These are phyloP conservation scores for Cephus rjabovi DNA, from an alignment of 2,888 invertebrate genomes.

Conservation along the genomic window DNA sequence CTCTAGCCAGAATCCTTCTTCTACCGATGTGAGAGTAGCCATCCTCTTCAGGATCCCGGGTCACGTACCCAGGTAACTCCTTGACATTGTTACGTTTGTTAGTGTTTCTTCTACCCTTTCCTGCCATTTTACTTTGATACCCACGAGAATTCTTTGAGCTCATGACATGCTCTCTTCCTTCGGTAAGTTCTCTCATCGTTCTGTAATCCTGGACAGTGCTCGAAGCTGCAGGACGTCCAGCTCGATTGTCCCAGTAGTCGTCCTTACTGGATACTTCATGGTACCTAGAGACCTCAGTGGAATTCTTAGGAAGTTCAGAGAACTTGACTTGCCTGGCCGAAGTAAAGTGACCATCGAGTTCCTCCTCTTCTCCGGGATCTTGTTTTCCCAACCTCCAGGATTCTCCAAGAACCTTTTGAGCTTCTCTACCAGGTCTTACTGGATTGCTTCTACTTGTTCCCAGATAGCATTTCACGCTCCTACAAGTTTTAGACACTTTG, in stretches of 20 bases:
- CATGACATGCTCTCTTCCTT: background rate
- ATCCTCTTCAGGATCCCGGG: background rate
- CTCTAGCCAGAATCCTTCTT: background rate
- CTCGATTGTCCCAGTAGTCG: background rate
- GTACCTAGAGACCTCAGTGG: background rate
- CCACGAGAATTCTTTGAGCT: background rate
- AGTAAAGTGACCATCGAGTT: constrained; percentile 1
- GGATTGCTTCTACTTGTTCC: background rate
- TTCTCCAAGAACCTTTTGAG: background rate
- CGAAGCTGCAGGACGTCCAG: background rate
- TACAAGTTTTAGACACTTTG: background rate
- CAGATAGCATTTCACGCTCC: background rate
- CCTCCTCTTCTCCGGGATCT: background rate
- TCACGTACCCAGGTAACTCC: background rate
- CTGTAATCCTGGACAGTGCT: background rate
- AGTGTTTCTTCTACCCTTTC: background rate
- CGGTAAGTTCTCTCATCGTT: background rate
- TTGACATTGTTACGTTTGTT: background rate
- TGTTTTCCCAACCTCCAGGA: background rate
- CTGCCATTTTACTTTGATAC: background rate
- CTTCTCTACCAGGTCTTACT: background rate
- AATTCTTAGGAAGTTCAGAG: background rate
- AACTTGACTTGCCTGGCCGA: background rate
- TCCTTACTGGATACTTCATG: background rate
- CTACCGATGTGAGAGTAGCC: background rate